Base-by-base conservation (phyloP, 2,797 vertebrate genomes). In the Brotogeris chrysoptera region DNA sequence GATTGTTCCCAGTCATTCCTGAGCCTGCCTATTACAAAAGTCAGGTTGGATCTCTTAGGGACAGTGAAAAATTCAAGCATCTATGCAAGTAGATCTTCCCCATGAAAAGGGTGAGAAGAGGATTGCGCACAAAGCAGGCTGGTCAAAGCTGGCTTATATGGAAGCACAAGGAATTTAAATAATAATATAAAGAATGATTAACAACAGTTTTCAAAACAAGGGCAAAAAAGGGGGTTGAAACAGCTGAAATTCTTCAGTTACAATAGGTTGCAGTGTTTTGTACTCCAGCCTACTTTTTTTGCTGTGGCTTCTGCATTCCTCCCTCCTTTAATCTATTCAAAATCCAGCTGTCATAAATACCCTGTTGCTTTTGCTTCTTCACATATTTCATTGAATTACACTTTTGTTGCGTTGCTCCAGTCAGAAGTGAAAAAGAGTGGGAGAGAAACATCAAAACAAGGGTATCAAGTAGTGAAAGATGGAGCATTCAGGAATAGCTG, bases 371-470 rank as follows among this genome's bases (percentile, higher is more conserved):
- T 71, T 77, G 46, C 69, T 83, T 20, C 46, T 92, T 92, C 74
- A 80, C 74, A 57, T 47, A 5, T 81, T 90, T 90, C 74, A 87
- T 93, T 94, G 38, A 91, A 57, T 49, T 18, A 52, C 71, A 53
- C 57, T 88, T 87, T 10, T 25, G 18, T 81, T 88, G 73, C 79
- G 44, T 65, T 86, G 38, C 46, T 30, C 28, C 47, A 82, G 38
- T n/a, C 7, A 13, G 39, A 79, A 78, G 13, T 49, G 44, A 90
- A 84, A 60, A 36, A 87, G 36, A 50, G 43, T 28, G 28, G 28
- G 20, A 90, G 24, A 81, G 34, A 85, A 91, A 72, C 60, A 52
- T 55, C 55, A 55, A 61, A 86, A 76, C 55, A 78, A 43, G 32
- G 10, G 19, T 74, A 36, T 64, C 27, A 39, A n/a, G 16, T 44